Conservation (phyloP, 2,888 invertebrate genomes). For the Leucophenga maculata region DNA sequence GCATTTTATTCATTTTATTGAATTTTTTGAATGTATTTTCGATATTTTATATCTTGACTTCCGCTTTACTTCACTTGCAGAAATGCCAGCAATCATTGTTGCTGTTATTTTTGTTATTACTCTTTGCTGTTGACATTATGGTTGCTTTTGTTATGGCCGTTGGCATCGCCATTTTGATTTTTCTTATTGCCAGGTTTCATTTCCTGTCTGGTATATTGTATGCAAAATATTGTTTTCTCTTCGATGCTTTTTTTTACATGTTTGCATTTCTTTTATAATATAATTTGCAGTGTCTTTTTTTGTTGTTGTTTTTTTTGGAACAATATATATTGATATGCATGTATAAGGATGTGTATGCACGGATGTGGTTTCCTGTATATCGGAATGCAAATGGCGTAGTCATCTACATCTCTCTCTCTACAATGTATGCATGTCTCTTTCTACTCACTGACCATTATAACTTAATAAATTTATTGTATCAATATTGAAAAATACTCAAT, state of each 20-base stretch:
- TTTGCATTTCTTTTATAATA: not conserved
- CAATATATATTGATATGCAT: not conserved
- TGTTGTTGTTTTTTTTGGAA: not conserved
- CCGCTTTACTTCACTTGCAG: slow-evolving; percentile 18
- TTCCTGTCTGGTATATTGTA: slow-evolving; percentile 52
- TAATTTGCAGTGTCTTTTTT: not conserved
- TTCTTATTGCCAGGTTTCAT: slow-evolving; percentile 52
- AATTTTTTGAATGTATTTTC: not conserved
- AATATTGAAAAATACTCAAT: slow-evolving; percentile 13
- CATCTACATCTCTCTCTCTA: not conserved
- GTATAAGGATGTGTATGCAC: not conserved
- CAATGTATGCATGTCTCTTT: not conserved
- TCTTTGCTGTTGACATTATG: slow-evolving; percentile 16
- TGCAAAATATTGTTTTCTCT: slow-evolving; percentile 32
- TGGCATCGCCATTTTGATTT: slow-evolving; percentile 18
- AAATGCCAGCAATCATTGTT: slow-evolving; percentile 46
- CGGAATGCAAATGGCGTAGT: not conserved
- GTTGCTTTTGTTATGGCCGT: slow-evolving; percentile 11
- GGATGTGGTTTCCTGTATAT: not conserved
- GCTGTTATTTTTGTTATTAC: not conserved
- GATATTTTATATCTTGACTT: slow-evolving; percentile 16
- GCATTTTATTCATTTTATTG: not conserved
- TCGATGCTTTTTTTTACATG: slow-evolving; percentile 18
- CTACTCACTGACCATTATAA: not conserved
- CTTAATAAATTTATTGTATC: slow-evolving; percentile 24